Conservation (phyloP, 2,113 vertebrate species). For the Odocoileus virginianus region DNA sequence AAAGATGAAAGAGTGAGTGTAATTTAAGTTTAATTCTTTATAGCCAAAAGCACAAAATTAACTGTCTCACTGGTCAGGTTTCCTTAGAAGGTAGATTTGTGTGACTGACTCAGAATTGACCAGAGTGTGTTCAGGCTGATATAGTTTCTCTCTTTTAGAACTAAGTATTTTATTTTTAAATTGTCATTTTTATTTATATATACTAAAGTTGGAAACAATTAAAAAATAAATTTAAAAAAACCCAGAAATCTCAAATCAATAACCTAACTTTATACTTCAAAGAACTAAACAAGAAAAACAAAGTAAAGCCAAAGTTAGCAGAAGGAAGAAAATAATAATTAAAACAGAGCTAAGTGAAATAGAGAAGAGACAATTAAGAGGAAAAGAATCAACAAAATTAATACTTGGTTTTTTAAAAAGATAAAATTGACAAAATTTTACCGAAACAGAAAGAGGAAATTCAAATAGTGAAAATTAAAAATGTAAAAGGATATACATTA, state of each 20-base stretch:
- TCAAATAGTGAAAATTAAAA: not conserved
- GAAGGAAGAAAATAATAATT: not conserved
- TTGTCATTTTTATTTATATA: slow-evolving; percentile 24
- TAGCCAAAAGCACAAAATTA: not conserved
- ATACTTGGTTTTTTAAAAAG: not conserved
- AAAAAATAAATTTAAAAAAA: not conserved
- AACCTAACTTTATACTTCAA: not conserved
- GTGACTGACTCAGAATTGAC: not conserved
- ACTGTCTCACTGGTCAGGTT: not conserved
- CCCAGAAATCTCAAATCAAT: not conserved
- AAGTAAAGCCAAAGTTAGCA: not conserved
- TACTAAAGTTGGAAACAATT: slow-evolving; percentile 35
- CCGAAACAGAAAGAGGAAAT: not conserved
- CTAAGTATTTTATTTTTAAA: slow-evolving; percentile 21
- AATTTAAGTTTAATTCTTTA: slow-evolving; percentile 18
- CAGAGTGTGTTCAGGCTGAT: not conserved
- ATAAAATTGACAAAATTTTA: not conserved
- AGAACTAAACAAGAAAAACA: not conserved
- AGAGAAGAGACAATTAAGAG: not conserved
- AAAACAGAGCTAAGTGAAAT: not conserved
- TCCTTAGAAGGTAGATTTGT: slow-evolving; percentile 21
- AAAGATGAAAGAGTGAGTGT: not conserved
- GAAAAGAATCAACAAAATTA: not conserved
- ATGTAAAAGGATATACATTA: not conserved
- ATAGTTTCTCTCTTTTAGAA: slow-evolving; percentile 4